Evolutionary conservation across 2,888 invertebrate genomes (phyloP), one percentile per base, ranked within the genome.

Genomic region (Xylota sylvarum): DNA sequence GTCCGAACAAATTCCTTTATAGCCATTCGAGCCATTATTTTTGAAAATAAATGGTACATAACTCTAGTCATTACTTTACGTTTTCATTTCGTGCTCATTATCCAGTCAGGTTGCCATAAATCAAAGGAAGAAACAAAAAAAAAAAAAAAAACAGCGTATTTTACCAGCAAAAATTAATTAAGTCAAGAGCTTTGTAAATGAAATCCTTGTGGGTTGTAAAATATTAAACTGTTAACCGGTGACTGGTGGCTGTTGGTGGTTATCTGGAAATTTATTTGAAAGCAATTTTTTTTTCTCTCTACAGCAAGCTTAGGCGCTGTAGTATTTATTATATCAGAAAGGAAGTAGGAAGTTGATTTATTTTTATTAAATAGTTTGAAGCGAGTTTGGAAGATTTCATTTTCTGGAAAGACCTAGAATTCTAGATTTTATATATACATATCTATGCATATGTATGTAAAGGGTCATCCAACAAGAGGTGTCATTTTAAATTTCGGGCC

Each of bases 111-210:
- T 19, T 19, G 17, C 46, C n/a, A 64, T 64, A 64, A 46, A 64
- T 64, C 64, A 64, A 30, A 17, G 17, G 32, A 64, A 27, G 19
- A 32, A 32, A 32, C 23, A 43, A 14, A 14, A 5, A 19, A 30
- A 30, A 46, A 17, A 46, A 64, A 46, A 40, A 64, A 43, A n/a
- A n/a, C n/a, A n/a, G 0, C 14, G 40, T 40, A 48, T 46, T 64
- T 46, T 27, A n/a, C 27, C n/a, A 17, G 46, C 46, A 7, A 64
- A 64, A 46, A 64, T 64, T 64, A 64, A 64, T 64, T 64, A 64
- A 46, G 27, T 27, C 27, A 32, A 46, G n/a, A 40, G 40, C 40
- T 40, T 40, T 40, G n/a, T 40, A n/a, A n/a, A 46, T 6, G 64
- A 27, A 17, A 46, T 30, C 30, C 64, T 46, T 64, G 64, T 64